Conservation (phyloP, 2,797 vertebrate species). For the Gymnothorax javanicus region DNA sequence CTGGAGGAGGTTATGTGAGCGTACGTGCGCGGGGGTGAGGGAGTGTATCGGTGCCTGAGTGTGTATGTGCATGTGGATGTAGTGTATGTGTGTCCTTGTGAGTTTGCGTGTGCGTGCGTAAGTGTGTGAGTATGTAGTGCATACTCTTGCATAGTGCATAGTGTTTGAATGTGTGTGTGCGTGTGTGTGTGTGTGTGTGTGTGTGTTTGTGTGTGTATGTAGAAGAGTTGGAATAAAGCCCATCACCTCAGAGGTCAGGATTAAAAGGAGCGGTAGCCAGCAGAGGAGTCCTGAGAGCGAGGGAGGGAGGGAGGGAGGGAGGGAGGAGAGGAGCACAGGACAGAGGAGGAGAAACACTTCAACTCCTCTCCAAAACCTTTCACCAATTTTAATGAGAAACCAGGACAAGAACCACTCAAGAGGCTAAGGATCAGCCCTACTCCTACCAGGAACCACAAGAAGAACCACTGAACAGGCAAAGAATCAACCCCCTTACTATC, state of each 20-base stretch:
- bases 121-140: conserved; percentile 20
- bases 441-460: too few relatives aligned
- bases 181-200: conserved; percentile 24
- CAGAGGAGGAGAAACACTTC: too few relatives aligned
- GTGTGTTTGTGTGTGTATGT: conserved; percentile 28
- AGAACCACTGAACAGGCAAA: too few relatives aligned
- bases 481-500: too few relatives aligned
- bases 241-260: conserved; percentile 85
- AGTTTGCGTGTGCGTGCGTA: conserved; percentile 16
- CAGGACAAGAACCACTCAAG: too few relatives aligned
- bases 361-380: too few relatives aligned
- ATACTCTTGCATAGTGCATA: too few relatives aligned
- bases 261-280: conserved; percentile 82
- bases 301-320: conserved; percentile 55
- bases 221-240: conserved; percentile 84
- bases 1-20: conserved; percentile 63
- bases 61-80: neutral
- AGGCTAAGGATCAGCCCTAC: too few relatives aligned
- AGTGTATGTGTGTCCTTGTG: conserved; percentile 11
- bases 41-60: conserved; percentile 13
- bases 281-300: conserved; percentile 64
- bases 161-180: conserved; percentile 16
- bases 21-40: conserved; percentile 32
- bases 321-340: conserved; percentile 40
- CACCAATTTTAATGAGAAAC: too few relatives aligned